Evolutionary conservation across 2,888 invertebrate genomes (phyloP).

Genomic region (Microchrysa polita): DNA sequence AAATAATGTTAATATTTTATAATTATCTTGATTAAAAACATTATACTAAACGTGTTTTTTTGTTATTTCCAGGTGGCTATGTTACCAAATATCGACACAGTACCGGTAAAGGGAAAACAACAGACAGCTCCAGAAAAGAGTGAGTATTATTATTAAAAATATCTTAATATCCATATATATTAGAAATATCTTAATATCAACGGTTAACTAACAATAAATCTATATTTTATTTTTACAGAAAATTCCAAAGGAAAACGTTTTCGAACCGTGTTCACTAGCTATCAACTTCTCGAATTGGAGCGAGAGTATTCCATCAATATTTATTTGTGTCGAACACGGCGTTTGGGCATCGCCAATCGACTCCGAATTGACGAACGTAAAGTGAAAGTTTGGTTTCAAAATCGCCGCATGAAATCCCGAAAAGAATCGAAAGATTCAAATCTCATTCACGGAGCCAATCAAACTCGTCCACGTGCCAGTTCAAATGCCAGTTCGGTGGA

Average conservation of each 20-base stretch:
- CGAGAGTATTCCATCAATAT: constrained; percentile 94
- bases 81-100: too few species aligned
- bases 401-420: not conserved
- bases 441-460: not conserved
- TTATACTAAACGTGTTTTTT: too few species aligned
- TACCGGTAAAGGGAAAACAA: too few species aligned
- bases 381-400: constrained; percentile 76
- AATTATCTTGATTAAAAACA: too few species aligned
- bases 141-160: too few species aligned
- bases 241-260: not conserved
- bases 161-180: too few species aligned
- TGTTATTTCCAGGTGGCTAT: too few species aligned
- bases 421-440: too few species aligned
- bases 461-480: constrained; percentile 11
- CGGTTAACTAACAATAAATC: too few species aligned
- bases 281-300: constrained; percentile 91
- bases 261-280: constrained; percentile 88
- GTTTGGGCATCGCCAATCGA: constrained; percentile 93
- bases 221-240: not conserved
- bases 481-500: constrained; percentile 38
- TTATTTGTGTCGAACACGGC: constrained; percentile 86
- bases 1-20: too few species aligned
- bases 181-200: too few species aligned
- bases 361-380: constrained; percentile 85
- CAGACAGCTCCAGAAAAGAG: too few species aligned